phyloP scores from a whole-genome alignment of 2,113 vertebrate genomes.

The Suncus etruscus region DNA sequence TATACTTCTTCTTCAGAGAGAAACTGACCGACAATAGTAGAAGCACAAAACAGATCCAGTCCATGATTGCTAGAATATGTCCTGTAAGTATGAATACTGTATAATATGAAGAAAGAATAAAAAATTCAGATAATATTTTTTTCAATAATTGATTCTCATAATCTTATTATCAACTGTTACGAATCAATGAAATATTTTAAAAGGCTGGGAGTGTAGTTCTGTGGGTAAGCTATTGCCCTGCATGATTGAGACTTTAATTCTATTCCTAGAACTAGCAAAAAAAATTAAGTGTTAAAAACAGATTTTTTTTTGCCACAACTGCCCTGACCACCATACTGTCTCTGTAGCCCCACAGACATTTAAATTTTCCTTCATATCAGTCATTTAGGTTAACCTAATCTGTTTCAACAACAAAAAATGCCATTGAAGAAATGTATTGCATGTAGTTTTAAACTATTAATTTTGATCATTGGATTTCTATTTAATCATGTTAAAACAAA shows the following conservation, averaged over 20 bases:
- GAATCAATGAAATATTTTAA: conserved; percentile 5
- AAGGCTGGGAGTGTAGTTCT: no score
- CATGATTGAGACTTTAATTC: no score
- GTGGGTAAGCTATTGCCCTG: no score
- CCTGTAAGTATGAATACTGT: conserved; percentile 89
- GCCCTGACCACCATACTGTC: no score
- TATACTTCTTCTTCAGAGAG: conserved; percentile 98
- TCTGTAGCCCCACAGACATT: not conserved
- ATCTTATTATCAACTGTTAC: not conserved
- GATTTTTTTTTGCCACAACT: no score
- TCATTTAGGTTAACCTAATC: not conserved
- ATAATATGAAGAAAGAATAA: not conserved
- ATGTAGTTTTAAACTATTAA: not conserved
- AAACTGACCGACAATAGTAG: conserved; percentile 95
- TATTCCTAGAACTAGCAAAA: no score
- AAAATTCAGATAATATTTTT: conserved; percentile 4
- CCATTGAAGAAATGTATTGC: not conserved
- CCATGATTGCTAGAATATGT: conserved; percentile 97
- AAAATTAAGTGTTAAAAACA: no score
- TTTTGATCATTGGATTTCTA: conserved; percentile 7
- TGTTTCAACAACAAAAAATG: not conserved
- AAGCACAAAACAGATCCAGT: conserved; percentile 96
- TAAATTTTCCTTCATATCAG: not conserved
- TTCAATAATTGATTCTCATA: not conserved
- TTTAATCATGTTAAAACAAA: conserved; percentile 40